Base-by-base conservation (phyloP, 1,140 invertebrate species). In the Euwallacea fornicatus region DNA sequence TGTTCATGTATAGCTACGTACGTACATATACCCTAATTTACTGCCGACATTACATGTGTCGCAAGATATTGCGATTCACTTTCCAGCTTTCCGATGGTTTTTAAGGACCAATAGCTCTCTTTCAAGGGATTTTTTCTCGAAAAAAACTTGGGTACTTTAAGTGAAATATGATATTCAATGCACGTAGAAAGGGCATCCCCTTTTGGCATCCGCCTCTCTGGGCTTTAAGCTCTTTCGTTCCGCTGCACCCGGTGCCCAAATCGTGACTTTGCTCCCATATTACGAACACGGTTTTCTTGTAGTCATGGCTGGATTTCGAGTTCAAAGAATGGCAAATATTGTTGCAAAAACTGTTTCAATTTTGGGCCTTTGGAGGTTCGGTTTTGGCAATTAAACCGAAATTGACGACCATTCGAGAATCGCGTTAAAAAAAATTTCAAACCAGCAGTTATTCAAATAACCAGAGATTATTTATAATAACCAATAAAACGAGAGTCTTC, bases 101-200 rank as follows among this genome's bases (percentile, higher is more conserved):
- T 33, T 33, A 33, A 33, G 21, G 21, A 33, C 21, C 21, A 33
- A 33, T 33, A 33, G 21, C n/a, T n/a, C n/a, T n/a, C n/a, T n/a
- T 33, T 33, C 21, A 33, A 33, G 21, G 21, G 21, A 1, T 33
- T 33, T 33, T 33, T 33, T 33, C 21, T 33, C 4, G 21, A 33
- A 33, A 65, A 65, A 58, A 67, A 59, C 42, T 67, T 67, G 42
- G 8, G 13, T 33, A 43, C 42, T 67, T 67, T 58, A 59, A 67
- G 65, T 67, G 55, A 67, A 67, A 58, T 67, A 67, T 54, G 65
- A 67, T 67, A 67, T 67, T 67, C 65, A 55, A 10, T 67, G 65
- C 65, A 67, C 65, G 65, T 67, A 59, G 33, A 55, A 42, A 41
- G n/a, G 61, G 43, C 61, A 63, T 63, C 43, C 43, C 21, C 42